phyloP scores from a whole-genome alignment of 2,113 vertebrate species.

The Procavia capensis region DNA sequence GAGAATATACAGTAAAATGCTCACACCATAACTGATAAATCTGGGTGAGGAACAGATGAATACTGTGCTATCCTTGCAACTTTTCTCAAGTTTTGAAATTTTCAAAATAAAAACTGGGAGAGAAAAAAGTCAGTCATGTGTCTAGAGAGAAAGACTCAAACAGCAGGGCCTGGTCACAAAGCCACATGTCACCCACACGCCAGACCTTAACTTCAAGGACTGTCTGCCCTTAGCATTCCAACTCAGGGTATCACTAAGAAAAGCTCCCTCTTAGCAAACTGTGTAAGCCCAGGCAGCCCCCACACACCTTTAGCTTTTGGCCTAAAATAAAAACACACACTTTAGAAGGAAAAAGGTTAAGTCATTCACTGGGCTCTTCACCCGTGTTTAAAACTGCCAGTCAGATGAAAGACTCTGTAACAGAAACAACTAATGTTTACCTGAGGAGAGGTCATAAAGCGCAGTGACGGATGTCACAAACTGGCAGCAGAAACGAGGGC shows the following conservation, averaged over 20 bases:
- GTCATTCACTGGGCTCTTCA: background rate
- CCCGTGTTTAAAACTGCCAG: background rate
- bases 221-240: background rate
- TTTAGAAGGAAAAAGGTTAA: background rate
- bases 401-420: background rate
- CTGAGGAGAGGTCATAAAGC: constrained; percentile 95
- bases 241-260: background rate
- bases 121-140: background rate
- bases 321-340: background rate
- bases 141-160: background rate
- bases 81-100: background rate
- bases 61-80: background rate
- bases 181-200: background rate
- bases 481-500: constrained; percentile 99
- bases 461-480: constrained; percentile 95
- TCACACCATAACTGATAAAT: background rate
- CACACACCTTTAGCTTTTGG: background rate
- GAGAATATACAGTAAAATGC: background rate
- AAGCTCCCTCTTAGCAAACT: background rate
- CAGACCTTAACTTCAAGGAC: background rate
- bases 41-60: background rate
- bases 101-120: background rate
- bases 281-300: background rate
- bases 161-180: background rate
- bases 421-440: constrained; percentile 76